Conservation (phyloP, 2,888 invertebrate species). For the Dinocampus coccinellae region DNA sequence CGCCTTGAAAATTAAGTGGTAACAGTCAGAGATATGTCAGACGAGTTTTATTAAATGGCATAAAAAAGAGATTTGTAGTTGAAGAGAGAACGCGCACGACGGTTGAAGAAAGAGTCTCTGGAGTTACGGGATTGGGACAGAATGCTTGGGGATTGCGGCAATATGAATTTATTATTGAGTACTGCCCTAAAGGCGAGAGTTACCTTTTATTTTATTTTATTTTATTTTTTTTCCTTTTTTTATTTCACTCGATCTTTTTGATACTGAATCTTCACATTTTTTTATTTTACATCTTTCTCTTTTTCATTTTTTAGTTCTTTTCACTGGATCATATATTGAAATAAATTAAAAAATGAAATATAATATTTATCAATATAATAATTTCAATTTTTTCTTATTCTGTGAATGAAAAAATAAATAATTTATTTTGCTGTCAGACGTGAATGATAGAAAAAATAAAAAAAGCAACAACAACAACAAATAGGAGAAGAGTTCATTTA, state of each 20-base stretch:
- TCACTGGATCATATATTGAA: background rate
- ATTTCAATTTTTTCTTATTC: background rate
- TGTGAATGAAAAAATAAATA: background rate
- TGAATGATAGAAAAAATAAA: background rate
- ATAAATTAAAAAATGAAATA: background rate
- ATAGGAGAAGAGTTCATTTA: background rate
- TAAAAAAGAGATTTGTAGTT: constrained; percentile 69
- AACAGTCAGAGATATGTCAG: constrained; percentile 69
- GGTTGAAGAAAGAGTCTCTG: constrained; percentile 14
- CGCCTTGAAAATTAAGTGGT: constrained; percentile 66
- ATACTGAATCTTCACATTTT: background rate
- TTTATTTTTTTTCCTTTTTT: constrained; percentile 13
- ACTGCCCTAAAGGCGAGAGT: constrained; percentile 62
- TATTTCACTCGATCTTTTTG: background rate
- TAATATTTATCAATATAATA: background rate
- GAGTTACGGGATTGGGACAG: constrained; percentile 37
- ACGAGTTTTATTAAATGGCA: constrained; percentile 68
- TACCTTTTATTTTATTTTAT: constrained; percentile 18
- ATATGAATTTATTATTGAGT: constrained; percentile 69
- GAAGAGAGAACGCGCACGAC: constrained; percentile 15
- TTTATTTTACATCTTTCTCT: background rate
- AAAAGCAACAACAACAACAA: background rate
- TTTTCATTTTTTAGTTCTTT: background rate
- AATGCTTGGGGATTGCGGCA: constrained; percentile 53
- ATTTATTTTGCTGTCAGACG: background rate